phyloP scores from a whole-genome alignment of 2,113 vertebrate genomes.

The Dunckerocampus dactyliophorus region DNA sequence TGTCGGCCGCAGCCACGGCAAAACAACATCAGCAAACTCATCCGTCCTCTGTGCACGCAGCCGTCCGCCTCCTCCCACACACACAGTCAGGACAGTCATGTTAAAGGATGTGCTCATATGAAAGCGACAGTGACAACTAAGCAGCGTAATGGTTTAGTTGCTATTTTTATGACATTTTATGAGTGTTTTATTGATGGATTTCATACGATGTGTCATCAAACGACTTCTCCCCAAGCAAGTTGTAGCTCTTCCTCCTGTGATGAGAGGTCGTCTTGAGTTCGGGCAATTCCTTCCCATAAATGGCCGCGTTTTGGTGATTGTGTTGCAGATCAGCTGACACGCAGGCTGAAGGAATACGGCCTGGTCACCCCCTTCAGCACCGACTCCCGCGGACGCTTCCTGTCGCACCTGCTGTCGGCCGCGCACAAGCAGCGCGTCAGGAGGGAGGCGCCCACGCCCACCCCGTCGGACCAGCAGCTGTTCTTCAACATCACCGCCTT shows the following conservation, averaged over 20 bases:
- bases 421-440: constrained; percentile 79
- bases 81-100: too few relatives aligned
- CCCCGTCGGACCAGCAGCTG: constrained; percentile 56
- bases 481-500: constrained; percentile 94
- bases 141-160: too few relatives aligned
- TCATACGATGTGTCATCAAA: too few relatives aligned
- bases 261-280: neutral
- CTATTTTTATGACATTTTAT: too few relatives aligned
- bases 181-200: too few relatives aligned
- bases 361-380: constrained; percentile 89
- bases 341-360: constrained; percentile 78
- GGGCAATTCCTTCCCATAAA: neutral
- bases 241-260: neutral
- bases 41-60: too few relatives aligned
- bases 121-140: too few relatives aligned
- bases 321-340: constrained; percentile 69
- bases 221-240: too few relatives aligned
- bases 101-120: too few relatives aligned
- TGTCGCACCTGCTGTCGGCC: constrained; percentile 86
- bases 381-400: constrained; percentile 80
- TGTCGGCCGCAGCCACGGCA: too few relatives aligned
- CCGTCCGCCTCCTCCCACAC: too few relatives aligned
- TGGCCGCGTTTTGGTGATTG: neutral
- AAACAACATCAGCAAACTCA: too few relatives aligned
- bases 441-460: constrained; percentile 65